Evolutionary conservation across 2,888 invertebrate species (phyloP).

Genomic region (Dolichopus griseipennis): DNA sequence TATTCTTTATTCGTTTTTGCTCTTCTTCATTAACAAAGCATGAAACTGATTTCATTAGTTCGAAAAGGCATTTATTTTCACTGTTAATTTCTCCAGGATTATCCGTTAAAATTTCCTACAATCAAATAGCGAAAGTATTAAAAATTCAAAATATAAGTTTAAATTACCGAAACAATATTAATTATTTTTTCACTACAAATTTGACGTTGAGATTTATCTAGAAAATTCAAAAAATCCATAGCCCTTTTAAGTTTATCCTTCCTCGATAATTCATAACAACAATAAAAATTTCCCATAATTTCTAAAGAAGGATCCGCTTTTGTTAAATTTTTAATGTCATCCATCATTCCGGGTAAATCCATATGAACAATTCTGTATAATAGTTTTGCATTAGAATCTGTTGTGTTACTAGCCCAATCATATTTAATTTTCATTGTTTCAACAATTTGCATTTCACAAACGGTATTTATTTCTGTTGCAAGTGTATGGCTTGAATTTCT

Average conservation of each 20-base stretch:
- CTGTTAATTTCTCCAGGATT: constrained; percentile 10
- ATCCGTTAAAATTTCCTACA: constrained; percentile 27
- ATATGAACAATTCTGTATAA: constrained; percentile 39
- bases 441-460: constrained; percentile 40
- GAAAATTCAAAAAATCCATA: constrained; percentile 32
- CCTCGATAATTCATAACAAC: constrained; percentile 37
- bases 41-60: constrained; percentile 34
- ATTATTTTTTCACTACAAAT: constrained; percentile 31
- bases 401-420: constrained; percentile 37
- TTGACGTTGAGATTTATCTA: constrained; percentile 27
- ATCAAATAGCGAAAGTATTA: background rate
- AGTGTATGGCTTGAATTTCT: constrained; percentile 40
- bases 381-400: constrained; percentile 34
- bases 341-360: constrained; percentile 37
- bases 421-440: constrained; percentile 43
- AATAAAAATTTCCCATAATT: constrained; percentile 35
- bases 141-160: constrained; percentile 2
- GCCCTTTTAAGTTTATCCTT: constrained; percentile 36
- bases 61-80: constrained; percentile 29
- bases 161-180: constrained; percentile 28
- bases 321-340: constrained; percentile 35
- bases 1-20: constrained; percentile 26
- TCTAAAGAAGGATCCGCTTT: constrained; percentile 37
- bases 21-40: constrained; percentile 24
- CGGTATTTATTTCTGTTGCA: constrained; percentile 36